phyloP scores from a whole-genome alignment of 2,888 invertebrate species.

The Caenorhabditis parvicauda region DNA sequence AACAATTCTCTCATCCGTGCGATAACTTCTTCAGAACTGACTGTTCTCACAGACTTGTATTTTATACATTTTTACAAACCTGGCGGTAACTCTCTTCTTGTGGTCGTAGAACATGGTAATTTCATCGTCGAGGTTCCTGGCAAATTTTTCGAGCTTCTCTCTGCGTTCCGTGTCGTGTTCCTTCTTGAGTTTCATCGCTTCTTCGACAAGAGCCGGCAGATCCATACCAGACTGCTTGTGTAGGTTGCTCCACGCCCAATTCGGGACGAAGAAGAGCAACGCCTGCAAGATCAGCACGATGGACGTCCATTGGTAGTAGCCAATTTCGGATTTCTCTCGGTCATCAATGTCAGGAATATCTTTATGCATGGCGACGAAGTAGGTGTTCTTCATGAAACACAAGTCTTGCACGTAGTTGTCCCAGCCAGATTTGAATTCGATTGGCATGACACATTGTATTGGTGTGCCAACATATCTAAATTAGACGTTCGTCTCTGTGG shows the following conservation, averaged over 20 bases:
- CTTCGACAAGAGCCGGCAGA: slow-evolving; percentile 43
- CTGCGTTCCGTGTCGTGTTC: too few species aligned
- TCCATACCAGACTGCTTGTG: slow-evolving; percentile 54
- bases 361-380: slow-evolving; percentile 55
- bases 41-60: too few species aligned
- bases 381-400: slow-evolving; percentile 62
- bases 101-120: too few species aligned
- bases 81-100: too few species aligned
- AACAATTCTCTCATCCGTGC: too few species aligned
- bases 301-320: slow-evolving; percentile 62
- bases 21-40: too few species aligned
- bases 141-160: too few species aligned
- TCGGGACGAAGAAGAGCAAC: slow-evolving; percentile 60
- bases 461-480: slow-evolving; percentile 57
- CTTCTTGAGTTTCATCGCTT: too few species aligned
- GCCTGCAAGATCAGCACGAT: slow-evolving; percentile 60
- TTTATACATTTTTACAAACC: too few species aligned
- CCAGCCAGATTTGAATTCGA: slow-evolving; percentile 56
- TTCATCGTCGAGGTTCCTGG: too few species aligned
- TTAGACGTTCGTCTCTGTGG: too few species aligned
- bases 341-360: slow-evolving; percentile 56
- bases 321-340: slow-evolving; percentile 53
- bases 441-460: slow-evolving; percentile 52
- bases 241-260: slow-evolving; percentile 59
- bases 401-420: slow-evolving; percentile 62